phyloP scores from a whole-genome alignment of 2,797 vertebrate species.

The Intellagama lesueurii region DNA sequence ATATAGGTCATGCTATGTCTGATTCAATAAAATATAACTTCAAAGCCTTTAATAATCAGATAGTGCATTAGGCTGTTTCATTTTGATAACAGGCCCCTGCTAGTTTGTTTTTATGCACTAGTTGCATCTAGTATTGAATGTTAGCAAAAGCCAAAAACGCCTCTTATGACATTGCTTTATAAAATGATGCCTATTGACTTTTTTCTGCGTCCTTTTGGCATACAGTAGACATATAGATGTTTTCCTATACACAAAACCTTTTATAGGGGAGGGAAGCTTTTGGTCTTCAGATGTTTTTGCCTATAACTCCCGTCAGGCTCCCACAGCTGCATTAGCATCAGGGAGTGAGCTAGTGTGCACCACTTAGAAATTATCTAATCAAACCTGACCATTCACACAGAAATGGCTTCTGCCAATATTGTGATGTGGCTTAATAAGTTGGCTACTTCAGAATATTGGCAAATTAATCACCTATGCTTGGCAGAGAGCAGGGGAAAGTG shows the following conservation, averaged over 20 bases:
- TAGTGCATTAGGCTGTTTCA: conserved; percentile 51
- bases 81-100: conserved; percentile 56
- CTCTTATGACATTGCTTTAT: conserved; percentile 25
- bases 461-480: too few species aligned
- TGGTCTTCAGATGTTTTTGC: not conserved
- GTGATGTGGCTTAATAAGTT: too few species aligned
- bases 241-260: not conserved
- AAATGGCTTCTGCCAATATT: too few species aligned
- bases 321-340: too few species aligned
- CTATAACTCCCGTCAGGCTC: not conserved
- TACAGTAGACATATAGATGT: not conserved
- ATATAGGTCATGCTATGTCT: conserved; percentile 55
- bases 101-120: conserved; percentile 57
- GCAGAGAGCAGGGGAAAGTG: too few species aligned
- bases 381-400: too few species aligned
- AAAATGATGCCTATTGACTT: conserved; percentile 25
- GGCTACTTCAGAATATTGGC: too few species aligned
- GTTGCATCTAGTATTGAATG: conserved; percentile 36
- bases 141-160: conserved; percentile 43
- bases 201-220: conserved; percentile 30
- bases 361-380: too few species aligned
- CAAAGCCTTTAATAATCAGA: conserved; percentile 64
- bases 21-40: conserved; percentile 64
- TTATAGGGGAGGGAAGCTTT: not conserved
- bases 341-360: too few species aligned